Percentiles rank a stretch among this genome's conserved stretches.
These are phyloP conservation scores for Thripadectes ignobilis DNA, from an alignment of 2,797 vertebrate species.

Conservation along the genomic window DNA sequence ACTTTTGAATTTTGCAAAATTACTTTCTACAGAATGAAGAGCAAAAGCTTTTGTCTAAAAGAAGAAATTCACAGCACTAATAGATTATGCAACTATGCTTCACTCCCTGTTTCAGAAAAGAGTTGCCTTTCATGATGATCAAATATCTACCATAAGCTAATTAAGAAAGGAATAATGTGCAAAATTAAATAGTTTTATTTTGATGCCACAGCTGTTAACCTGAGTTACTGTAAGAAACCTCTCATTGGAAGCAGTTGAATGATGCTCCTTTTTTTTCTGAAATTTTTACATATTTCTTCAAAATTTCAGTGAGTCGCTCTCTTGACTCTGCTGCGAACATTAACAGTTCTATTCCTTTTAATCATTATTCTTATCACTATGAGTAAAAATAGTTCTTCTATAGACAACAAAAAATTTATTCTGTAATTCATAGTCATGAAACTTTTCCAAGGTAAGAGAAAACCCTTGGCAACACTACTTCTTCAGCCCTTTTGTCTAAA, in stretches of 20 bases:
- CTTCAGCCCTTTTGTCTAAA: not conserved
- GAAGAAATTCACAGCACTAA: not conserved
- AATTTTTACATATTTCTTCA: not conserved
- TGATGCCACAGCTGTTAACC: not conserved
- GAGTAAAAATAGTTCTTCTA: not conserved
- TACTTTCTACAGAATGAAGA: not conserved
- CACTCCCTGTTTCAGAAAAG: not conserved
- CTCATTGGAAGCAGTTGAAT: not conserved
- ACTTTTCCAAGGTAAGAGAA: not conserved
- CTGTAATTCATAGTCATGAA: not conserved
- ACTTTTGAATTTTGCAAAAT: not conserved
- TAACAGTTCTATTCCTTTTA: not conserved
- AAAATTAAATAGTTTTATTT: not conserved
- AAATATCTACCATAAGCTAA: not conserved
- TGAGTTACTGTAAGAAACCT: not conserved
- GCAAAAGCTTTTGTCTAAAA: not conserved
- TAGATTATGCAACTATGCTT: not conserved
- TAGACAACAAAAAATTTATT: not conserved
- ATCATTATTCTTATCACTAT: not conserved
- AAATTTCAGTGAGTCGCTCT: rapidly evolving
- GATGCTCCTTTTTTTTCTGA: not conserved
- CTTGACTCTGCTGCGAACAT: not conserved
- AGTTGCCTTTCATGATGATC: not conserved
- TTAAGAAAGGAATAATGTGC: not conserved
- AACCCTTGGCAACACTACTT: not conserved